Conservation (phyloP, 2,797 vertebrate species). For the Phoeniculus purpureus region DNA sequence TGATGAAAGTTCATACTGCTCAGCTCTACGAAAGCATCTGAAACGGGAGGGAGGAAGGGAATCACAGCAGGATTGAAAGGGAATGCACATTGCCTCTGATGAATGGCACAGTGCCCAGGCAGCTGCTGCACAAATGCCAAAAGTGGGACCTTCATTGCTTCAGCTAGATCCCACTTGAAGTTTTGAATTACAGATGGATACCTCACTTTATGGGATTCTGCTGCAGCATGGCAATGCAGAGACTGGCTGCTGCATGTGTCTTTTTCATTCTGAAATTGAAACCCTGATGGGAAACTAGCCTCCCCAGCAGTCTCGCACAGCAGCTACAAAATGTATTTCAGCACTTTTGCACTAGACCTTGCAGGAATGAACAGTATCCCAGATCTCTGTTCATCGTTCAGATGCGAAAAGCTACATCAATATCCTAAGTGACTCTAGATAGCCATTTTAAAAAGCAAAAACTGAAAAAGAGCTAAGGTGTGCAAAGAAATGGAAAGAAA, state of each 20-base stretch:
- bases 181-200: conserved; percentile 58
- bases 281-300: conserved; percentile 31
- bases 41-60: conserved; percentile 45
- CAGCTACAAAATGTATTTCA: not conserved
- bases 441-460: not conserved
- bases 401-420: not conserved
- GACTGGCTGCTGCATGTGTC: conserved; percentile 27
- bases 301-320: not conserved
- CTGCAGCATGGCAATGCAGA: not conserved
- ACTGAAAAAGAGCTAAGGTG: not conserved
- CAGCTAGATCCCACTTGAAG: conserved; percentile 42
- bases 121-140: conserved; percentile 27
- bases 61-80: conserved; percentile 33
- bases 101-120: conserved; percentile 45
- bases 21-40: not conserved
- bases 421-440: not conserved
- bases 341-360: not conserved
- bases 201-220: conserved; percentile 30
- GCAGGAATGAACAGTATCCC: not conserved
- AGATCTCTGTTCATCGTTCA: not conserved
- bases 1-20: conserved; percentile 17
- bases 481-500: not conserved
- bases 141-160: conserved; percentile 40
- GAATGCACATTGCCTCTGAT: conserved; percentile 22
- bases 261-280: conserved; percentile 62